Conservation (phyloP, 2,797 vertebrate species). For the Chaetophractus vellerosus region DNA sequence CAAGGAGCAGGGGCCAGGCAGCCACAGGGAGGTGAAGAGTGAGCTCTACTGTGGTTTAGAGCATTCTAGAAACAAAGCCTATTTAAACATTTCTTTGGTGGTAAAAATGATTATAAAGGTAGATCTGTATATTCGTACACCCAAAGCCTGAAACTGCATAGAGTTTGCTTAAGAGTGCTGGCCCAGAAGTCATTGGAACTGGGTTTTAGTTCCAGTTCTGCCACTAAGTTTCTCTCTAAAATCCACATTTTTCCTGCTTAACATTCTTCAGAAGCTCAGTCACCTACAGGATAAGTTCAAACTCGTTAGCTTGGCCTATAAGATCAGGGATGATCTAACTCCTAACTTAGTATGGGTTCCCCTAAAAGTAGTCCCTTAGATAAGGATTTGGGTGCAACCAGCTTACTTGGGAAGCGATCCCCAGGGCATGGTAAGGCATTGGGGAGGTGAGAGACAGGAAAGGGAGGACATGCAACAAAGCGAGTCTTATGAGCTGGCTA, state of each 20-base stretch:
- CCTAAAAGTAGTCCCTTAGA: neutral
- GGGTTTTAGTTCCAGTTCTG: neutral
- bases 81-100: conserved; percentile 1
- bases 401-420: neutral
- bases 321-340: neutral
- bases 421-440: neutral
- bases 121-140: conserved; percentile 32
- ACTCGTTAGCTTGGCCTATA: neutral
- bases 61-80: conserved; percentile 22
- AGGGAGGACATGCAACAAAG: neutral
- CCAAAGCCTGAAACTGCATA: neutral
- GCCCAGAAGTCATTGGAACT: neutral
- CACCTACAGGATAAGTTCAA: conserved; percentile 6
- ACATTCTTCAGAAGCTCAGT: conserved; percentile 3
- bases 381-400: neutral
- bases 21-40: neutral
- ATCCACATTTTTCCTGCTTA: conserved; percentile 8
- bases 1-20: neutral
- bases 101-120: conserved; percentile 61
- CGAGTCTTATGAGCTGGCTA: neutral
- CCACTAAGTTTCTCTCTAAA: conserved; percentile 49
- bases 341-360: neutral
- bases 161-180: neutral
- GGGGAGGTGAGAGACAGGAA: neutral
- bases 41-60: neutral